Percentiles rank a stretch among this genome's conserved stretches.
Conservation (phyloP, 2,888 invertebrate genomes). For the Eutolmus rufibarbis region DNA sequence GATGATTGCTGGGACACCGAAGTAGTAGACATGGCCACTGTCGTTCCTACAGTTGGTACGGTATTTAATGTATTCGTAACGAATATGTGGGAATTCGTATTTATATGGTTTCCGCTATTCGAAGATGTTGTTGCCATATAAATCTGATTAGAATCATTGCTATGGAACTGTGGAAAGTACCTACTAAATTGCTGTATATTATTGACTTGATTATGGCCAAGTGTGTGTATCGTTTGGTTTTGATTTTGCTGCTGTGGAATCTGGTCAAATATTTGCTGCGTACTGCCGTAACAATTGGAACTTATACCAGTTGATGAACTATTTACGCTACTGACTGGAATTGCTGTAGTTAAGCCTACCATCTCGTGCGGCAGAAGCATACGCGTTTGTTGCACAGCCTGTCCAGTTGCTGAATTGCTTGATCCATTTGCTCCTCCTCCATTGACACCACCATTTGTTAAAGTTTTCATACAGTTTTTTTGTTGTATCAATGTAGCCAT, state of each 20-base stretch:
- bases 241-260: slow-evolving; percentile 41
- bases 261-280: slow-evolving; percentile 49
- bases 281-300: slow-evolving; percentile 23
- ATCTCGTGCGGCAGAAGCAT: slow-evolving; percentile 60
- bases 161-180: slow-evolving; percentile 40
- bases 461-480: slow-evolving; percentile 81
- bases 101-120: slow-evolving; percentile 38
- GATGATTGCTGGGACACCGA: slow-evolving; percentile 14
- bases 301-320: background rate
- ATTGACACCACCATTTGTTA: slow-evolving; percentile 68
- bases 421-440: slow-evolving; percentile 37
- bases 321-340: slow-evolving; percentile 22
- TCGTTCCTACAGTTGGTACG: background rate
- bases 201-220: slow-evolving; percentile 43
- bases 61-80: slow-evolving; percentile 35
- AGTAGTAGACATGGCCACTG: background rate
- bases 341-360: slow-evolving; percentile 56
- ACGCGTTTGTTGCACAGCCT: slow-evolving; percentile 48
- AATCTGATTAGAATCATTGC: slow-evolving; percentile 20
- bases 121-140: slow-evolving; percentile 17
- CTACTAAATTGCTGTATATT: slow-evolving; percentile 45
- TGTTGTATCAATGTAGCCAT: slow-evolving; percentile 87
- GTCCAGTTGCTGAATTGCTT: slow-evolving; percentile 45
- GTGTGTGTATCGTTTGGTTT: slow-evolving; percentile 39
- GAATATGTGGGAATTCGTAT: slow-evolving; percentile 44